phyloP scores from a whole-genome alignment of 2,113 vertebrate genomes.

The Grallaria varia region DNA sequence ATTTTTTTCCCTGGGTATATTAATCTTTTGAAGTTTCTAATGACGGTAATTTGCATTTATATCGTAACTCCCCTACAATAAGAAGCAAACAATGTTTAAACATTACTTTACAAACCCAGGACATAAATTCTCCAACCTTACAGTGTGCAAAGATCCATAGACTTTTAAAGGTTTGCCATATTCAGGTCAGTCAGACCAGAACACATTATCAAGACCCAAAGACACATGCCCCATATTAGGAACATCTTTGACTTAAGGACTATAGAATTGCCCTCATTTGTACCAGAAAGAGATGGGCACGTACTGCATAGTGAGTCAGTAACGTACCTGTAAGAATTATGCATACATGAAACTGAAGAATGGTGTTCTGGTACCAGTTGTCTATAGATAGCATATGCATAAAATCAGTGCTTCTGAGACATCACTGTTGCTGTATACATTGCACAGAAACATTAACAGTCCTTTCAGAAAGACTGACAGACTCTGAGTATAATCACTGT shows the following conservation, averaged over 20 bases:
- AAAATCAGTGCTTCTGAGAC: background rate
- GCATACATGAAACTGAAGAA: background rate
- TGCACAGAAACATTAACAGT: background rate
- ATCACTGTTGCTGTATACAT: background rate
- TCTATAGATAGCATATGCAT: background rate
- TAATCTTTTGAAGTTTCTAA: background rate
- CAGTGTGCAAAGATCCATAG: background rate
- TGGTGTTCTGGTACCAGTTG: background rate
- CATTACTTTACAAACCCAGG: background rate
- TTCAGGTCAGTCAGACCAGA: background rate
- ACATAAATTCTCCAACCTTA: background rate
- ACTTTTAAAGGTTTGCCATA: background rate
- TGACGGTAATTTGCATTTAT: background rate
- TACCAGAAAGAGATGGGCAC: background rate
- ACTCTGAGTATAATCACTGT: background rate
- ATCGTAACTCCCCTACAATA: background rate
- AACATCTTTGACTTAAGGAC: background rate
- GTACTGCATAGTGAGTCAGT: background rate
- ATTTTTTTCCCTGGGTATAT: background rate
- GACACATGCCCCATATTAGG: background rate
- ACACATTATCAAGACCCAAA: background rate
- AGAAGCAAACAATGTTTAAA: background rate
- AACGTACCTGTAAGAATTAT: background rate
- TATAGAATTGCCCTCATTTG: background rate
- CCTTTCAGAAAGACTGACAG: background rate